Evolutionary conservation across 64 coral and sea anemone genomes (phyloP), one percentile per base, ranked within the genome.

Genomic region (Dendrophyllia cribrosa): DNA sequence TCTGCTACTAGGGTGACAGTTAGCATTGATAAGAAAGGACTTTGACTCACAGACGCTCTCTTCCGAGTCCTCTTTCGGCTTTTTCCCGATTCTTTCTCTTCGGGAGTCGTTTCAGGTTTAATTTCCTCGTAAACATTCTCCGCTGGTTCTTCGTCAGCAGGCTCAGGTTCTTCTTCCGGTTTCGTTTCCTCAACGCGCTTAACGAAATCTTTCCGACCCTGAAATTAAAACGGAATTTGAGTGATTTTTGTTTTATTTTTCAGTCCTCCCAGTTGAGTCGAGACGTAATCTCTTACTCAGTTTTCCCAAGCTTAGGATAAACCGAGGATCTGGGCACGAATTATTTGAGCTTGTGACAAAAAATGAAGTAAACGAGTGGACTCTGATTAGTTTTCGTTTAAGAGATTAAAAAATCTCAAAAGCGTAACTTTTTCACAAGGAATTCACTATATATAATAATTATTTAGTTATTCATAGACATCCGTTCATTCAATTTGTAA

Each of bases 121-220:
- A 84, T 68, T n/a, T 9, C 64, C 43, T 84, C 80, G 80, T 84
- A 84, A 67, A 84, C 50, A 68, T 84, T 84, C 23, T 84, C 80
- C 11, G 8, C 34, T 2, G 61, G 80, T 68, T 84, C 80, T 43
- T 84, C 61, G 43, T 50, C 51, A 0, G 77, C 77, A 24, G 53
- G 34, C 48, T 75, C 72, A 5, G 61, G 61, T 64, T 64, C 61
- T 19, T 46, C 16, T 17, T 68, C 80, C 61, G 62, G 44, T 67
- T 24, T 83, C 1, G 44, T 17, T 46, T 84, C 5, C 44, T 50
- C 9, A 4, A n/a, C 59, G 13, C 67, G 25, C 63, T 75, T 94
- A 19, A 91, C 60, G 49, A 94, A 97, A 61, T 94, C 92, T 69
- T 97, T 94, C 23, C 77, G 92, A 74, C 92, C 95, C 95, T 97